Evolutionary conservation across 1,140 invertebrate species (phyloP).

Genomic region (Microplitis mediator): DNA sequence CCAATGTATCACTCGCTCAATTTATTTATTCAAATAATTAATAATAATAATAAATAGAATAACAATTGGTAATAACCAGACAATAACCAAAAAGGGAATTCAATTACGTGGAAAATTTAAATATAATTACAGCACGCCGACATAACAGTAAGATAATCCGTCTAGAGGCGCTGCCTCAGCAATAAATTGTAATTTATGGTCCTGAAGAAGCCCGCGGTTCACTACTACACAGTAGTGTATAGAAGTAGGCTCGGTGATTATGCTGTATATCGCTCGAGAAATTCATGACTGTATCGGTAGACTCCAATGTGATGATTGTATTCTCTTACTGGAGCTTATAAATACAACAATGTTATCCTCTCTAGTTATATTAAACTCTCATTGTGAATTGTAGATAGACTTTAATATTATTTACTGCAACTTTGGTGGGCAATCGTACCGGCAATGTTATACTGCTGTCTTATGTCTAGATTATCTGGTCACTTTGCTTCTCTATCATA

Average conservation of each 20-base stretch:
- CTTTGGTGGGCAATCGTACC: no score
- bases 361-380: not conserved
- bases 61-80: no score
- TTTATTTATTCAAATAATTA: no score
- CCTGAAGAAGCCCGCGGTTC: slow-evolving; percentile 33
- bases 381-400: slow-evolving; percentile 14
- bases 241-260: no score
- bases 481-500: not conserved
- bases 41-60: no score
- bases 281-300: slow-evolving; percentile 41
- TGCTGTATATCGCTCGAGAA: slow-evolving; percentile 38
- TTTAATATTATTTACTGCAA: not conserved
- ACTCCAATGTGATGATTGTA: no score
- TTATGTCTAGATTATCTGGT: slow-evolving; percentile 28
- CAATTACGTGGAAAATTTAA: slow-evolving; percentile 53
- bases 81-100: slow-evolving; percentile 32
- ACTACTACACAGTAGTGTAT: not conserved
- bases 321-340: no score
- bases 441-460: slow-evolving; percentile 4
- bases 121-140: slow-evolving; percentile 59
- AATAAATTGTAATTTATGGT: slow-evolving; percentile 62
- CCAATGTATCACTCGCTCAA: no score
- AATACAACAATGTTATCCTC: no score
- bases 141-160: slow-evolving; percentile 60
- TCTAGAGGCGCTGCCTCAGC: slow-evolving; percentile 54